Evolutionary conservation across 2,113 vertebrate genomes (phyloP), one percentile per base, ranked within the genome.

Genomic region (western clawed frog (Xenopus tropicalis)): DNA sequence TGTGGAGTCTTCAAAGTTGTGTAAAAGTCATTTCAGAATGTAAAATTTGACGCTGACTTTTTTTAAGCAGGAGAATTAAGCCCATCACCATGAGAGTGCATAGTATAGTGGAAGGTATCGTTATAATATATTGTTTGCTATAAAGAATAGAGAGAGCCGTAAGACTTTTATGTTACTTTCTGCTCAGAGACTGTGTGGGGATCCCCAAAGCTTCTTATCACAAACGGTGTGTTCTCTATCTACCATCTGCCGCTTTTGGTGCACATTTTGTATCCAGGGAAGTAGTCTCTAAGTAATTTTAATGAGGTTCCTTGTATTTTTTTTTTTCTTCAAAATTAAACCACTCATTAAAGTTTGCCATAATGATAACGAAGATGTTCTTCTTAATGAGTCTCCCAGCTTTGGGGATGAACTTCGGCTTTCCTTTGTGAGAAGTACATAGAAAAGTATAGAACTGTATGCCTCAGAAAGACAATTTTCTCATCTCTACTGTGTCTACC

Each of bases 231-330:
- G 29, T 37, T 37, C 59, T 63, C 46, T 13, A 6, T 63, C 65
- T 69, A 56, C 73, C 73, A 76, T 76, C 66, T 76, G 72, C 57
- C 69, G 0, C 43, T 17, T 46, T 25, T 54, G 44, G 5, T 62
- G 63, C 19, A 42, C n/a, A 4, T 68, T 68, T 8, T 65, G 43
- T 66, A 19, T 68, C 25, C 10, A 61, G 25, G 61, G 11, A 69
- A 63, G 20, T 13, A 44, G 66, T 22, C 23, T 58, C 24, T 63
- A 37, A 62, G 24, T 56, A 54, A 63, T 69, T 76, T 69, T 76
- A 76, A 76, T 76, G 66, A 76, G 46, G 22, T 56, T 62, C 62
- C 72, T 37, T n/a, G n/a, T n/a, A n/a, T n/a, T n/a, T 37, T 56
- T 69, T 23, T 24, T 76, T 68, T 69, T 52, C 29, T 48, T n/a